Base-by-base conservation (phyloP, 1,140 invertebrate species). In the Ceratina japonica region DNA sequence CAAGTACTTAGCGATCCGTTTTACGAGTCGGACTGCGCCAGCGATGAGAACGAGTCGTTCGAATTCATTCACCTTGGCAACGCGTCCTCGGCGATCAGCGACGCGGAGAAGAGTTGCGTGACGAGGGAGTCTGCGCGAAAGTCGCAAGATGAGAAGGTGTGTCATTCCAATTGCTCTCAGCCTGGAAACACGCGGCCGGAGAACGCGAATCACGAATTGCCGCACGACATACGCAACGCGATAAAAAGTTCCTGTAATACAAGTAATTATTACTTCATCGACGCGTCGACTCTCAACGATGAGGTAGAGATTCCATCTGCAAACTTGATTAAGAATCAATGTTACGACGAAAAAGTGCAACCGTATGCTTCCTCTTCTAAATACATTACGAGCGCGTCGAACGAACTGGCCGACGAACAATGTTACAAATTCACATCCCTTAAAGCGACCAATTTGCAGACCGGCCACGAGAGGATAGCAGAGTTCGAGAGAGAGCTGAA, bases 201-300 rank as follows among this genome's bases (percentile, higher is more conserved):
- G 44, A 73, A 31, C 27, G 16, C 22, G n/a, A 73, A 64, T 22
- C 44, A 52, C 1, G 72, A 75, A 65, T 62, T 75, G 10, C 76
- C 81, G 7, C 63, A 78, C 20, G 69, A 91, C 37, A 13, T 54
- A 12, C 58, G 13, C 27, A 49, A 75, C 7, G 83, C 37, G 37
- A 44, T 80, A 52, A 88, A 83, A 56, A 86, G 80, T 79, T 92
- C 82, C 81, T 90, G 68, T 73, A 92, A 61, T 83, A 88, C 71
- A 0, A 93, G 90, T 15, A 93, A 90, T 81, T 93, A 92, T 79
- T 96, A 95, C 89, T 96, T 96, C 85, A 96, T 96, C 75, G 96
- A 96, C 90, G 96, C 96, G 31, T 95, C 95, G 1, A 95, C 94
- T 84, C 90, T 96, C 37, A 94, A 94, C 13, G 95, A 96, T 86